A percentile compares a stretch with the other conserved stretches of the same genome.
Conservation (phyloP, 1,140 invertebrate species). For the Drosophila ohnishii region DNA sequence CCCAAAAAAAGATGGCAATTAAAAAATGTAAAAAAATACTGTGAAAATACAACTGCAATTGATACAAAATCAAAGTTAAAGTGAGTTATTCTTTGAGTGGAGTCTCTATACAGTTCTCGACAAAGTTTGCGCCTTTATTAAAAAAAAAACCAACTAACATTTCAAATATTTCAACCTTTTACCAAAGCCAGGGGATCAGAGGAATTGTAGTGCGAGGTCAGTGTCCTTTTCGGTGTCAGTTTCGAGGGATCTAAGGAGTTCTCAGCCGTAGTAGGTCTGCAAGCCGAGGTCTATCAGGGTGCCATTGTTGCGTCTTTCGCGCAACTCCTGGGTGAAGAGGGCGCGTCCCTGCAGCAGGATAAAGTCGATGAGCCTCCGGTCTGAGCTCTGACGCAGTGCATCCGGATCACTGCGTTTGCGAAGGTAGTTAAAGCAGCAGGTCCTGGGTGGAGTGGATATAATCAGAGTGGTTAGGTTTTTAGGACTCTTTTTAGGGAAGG, state of each 20-base stretch:
- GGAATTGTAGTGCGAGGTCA: constrained; percentile 17
- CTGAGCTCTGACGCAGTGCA: constrained; percentile 64
- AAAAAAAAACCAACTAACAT: constrained; percentile 55
- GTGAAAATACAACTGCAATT: constrained; percentile 64
- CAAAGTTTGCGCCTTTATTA: constrained; percentile 57
- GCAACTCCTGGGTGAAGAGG: constrained; percentile 66
- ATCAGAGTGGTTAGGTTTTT: not conserved
- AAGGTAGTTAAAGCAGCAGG: constrained; percentile 80
- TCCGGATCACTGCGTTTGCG: constrained; percentile 77
- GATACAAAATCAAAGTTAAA: constrained; percentile 66
- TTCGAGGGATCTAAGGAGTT: not conserved
- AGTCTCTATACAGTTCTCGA: constrained; percentile 38
- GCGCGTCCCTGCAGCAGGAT: constrained; percentile 75
- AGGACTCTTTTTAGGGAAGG: too few species aligned
- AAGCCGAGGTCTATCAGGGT: constrained; percentile 64
- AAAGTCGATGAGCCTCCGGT: constrained; percentile 77
- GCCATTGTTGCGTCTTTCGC: constrained; percentile 61
- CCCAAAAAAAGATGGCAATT: constrained; percentile 60
- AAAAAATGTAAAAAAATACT: constrained; percentile 61
- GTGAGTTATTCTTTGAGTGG: not conserved
- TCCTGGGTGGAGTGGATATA: constrained; percentile 32
- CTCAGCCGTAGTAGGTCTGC: constrained; percentile 64
- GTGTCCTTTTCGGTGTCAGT: constrained; percentile 16
- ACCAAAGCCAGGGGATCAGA: constrained; percentile 15
- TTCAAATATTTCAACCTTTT: constrained; percentile 57